Base-by-base conservation (phyloP, 2,888 invertebrate genomes). In the Sympetrum striolatum region DNA sequence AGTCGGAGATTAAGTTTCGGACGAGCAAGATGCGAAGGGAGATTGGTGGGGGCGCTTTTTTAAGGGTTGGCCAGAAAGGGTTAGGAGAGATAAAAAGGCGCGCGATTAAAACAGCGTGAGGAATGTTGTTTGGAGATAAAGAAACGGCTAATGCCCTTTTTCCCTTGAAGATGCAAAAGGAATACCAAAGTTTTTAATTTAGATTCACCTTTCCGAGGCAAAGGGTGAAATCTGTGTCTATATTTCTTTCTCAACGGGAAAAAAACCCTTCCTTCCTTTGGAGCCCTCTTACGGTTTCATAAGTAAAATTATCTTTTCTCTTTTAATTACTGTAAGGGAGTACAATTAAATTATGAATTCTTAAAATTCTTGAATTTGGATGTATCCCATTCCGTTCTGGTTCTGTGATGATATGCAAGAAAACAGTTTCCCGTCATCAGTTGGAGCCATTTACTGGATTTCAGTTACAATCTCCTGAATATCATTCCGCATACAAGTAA, bases 131-230 rank as follows among this genome's bases (percentile, higher is more conserved):
- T 2, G 60, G 86, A 86, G 86, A 86, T 86, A 86, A 86, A 86
- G 86, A 86, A 86, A 86, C 86, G 86, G 86, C 58, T 86, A 86
- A 86, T 86, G 86, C 37, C 86, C 86, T 64, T 64, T 53, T 53
- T 60, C 86, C 60, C 86, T 37, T 60, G 86, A 86, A 86, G 86
- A 86, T 86, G 86, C 86, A 86, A 86, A 86, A 86, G 86, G 86
- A 86, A 86, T 86, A 86, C 86, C 86, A 86, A 86, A 86, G 37
- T 86, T 86, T 86, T 86, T 86, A 86, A 86, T 86, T 86, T 86
- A 60, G 86, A 86, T 64, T 86, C 86, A 60, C 86, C 86, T 86
- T 86, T 86, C 14, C 58, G 25, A 73, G 25, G 86, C 86, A 86
- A 64, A 86, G 86, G 86, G 64, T 86, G 64, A 86, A 86, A 58